Base-by-base conservation (phyloP, 2,113 vertebrate species). In the Eptesicus fuscus region DNA sequence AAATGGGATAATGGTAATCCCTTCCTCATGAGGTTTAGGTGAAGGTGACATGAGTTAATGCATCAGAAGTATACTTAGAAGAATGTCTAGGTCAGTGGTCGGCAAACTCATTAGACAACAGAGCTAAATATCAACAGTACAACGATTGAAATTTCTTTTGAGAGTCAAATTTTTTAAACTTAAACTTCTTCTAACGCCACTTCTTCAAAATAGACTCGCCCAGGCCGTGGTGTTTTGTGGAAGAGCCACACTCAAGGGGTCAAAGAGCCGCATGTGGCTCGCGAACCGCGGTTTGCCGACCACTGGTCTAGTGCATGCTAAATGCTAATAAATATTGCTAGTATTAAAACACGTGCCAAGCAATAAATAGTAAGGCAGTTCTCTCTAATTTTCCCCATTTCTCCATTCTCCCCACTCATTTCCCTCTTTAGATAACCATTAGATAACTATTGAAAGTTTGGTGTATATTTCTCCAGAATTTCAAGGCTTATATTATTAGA, bases 401-500 rank as follows among this genome's bases (percentile, higher is more conserved):
- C 32, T 88, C 14, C 1, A 10, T 74, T 37, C 25, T 80, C 65
- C 28, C 17, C 9, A 40, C 32, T 7, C 11, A 25, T 30, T 10
- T 89, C n/a, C 32, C 67, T 56, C 65, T 90, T 86, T 32, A 88
- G 35, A 44, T 61, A 90, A 78, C 70, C 83, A 28, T 84, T 77
- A 83, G 20, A 44, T 71, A 92, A 77, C 73, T 85, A 30, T 83
- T 74, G 32, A 30, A 78, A 79, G 20, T 53, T 78, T 69, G 28
- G 2, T 40, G 7, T n/a, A 7, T 82, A 65, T 78, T 95, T 95
- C 35, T 70, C 20, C 22, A 70, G 77, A 87, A 53, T 87, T 94
- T 90, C 87, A 83, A 92, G 80, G 70, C n/a, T 94, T 92, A 11
- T 90, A 44, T 83, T 78, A 35, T 8, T 69, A 35, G 56, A 74